Evolutionary conservation across 64 coral and sea anemone genomes (phyloP), one percentile per base, ranked within the genome.

Genomic region (Pocillopora verrucosa): DNA sequence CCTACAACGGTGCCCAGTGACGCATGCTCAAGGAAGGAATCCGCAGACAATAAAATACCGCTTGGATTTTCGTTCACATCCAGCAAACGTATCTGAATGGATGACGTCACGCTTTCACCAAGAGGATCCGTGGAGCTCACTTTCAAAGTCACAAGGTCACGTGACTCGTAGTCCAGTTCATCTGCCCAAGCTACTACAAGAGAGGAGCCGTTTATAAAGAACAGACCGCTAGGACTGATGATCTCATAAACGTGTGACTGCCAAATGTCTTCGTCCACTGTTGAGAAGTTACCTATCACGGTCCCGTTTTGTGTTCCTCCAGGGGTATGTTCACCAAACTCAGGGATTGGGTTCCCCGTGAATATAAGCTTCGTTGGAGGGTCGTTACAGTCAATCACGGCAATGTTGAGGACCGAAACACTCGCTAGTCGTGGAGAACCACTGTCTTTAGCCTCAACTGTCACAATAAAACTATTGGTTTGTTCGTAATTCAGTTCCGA

Each of bases 51-150:
- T n/a, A 79, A 20, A 76, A 95, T 95, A 63, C 77, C 56, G 24
- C 36, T 81, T 61, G 94, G 94, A 5, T 86, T 83, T 86, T 95
- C 94, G 84, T 95, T 95, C 1, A 95, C 80, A 64, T 95, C 90
- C 24, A 56, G 72, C 61, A 95, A 64, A 73, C 78, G 90, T 79
- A 95, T 82, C 16, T 60, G 70, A 72, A 95, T n/a, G 7, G 30
- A 63, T 58, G 94, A 95, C 56, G 73, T 95, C 36, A 95, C 73
- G 20, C 80, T 92, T 57, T 14, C 73, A 58, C 89, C 94, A 16
- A 56, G 45, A 17, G 70, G 73, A 80, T 95, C 94, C 35, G 94
- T 92, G 35, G 86, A 74, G 41, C 80, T 79, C 78, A 95, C 69
- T 73, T 65, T 34, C 20, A 95, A 25, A 24, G 59, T 64, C 90